phyloP scores from a whole-genome alignment of 1,140 invertebrate genomes.

The Cydia strobilella region DNA sequence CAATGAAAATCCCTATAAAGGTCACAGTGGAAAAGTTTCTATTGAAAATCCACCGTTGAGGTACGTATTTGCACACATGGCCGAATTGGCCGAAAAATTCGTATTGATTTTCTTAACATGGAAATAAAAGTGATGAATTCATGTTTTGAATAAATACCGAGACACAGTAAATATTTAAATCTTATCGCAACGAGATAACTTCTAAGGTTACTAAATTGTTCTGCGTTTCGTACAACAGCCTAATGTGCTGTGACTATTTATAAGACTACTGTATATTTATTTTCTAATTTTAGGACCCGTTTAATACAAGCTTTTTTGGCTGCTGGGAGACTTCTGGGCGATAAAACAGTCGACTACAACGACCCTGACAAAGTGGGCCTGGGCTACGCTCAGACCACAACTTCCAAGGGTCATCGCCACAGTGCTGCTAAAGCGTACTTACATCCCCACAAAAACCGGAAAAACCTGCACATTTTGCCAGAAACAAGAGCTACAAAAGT shows the following conservation, averaged over 20 bases:
- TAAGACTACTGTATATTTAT: too few relatives aligned
- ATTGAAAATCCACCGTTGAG: slow-evolving; percentile 81
- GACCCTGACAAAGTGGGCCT: slow-evolving; percentile 83
- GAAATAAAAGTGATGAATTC: too few relatives aligned
- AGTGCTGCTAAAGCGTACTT: slow-evolving; percentile 82
- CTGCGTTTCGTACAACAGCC: neutral
- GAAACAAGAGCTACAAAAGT: slow-evolving; percentile 83
- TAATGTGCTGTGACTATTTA: too few relatives aligned
- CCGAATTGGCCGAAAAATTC: too few relatives aligned
- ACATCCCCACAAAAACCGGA: slow-evolving; percentile 80
- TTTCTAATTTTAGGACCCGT: slow-evolving; percentile 64
- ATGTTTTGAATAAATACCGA: too few relatives aligned
- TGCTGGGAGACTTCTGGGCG: slow-evolving; percentile 82
- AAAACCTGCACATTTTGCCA: slow-evolving; percentile 84
- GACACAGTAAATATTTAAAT: too few relatives aligned
- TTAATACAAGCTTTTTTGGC: slow-evolving; percentile 83
- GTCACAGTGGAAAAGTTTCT: slow-evolving; percentile 77
- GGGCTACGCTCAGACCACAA: slow-evolving; percentile 85
- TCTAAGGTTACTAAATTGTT: too few relatives aligned
- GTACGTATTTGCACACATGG: slow-evolving; percentile 44
- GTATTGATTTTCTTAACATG: too few relatives aligned
- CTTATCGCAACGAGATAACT: too few relatives aligned
- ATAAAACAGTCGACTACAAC: slow-evolving; percentile 83
- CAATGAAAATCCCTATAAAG: slow-evolving; percentile 79
- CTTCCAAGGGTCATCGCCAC: slow-evolving; percentile 72